phyloP scores from a whole-genome alignment of 2,113 vertebrate species.

The Platycercus adscitus region DNA sequence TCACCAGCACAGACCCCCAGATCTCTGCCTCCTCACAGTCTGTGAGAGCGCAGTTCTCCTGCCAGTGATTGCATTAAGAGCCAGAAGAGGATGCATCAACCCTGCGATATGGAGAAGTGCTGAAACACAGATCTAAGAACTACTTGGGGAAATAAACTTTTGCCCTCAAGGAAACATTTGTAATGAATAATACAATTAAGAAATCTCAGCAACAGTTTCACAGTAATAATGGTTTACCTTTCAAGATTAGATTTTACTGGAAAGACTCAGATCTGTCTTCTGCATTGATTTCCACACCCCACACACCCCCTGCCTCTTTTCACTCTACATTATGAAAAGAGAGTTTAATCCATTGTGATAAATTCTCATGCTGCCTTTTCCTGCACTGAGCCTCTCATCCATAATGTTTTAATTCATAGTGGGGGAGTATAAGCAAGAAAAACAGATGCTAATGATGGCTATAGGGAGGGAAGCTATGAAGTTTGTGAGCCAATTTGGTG shows the following conservation, averaged over 20 bases:
- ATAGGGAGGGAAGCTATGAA: neutral
- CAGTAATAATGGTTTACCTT: neutral
- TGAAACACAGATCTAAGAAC: neutral
- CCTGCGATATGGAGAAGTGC: accelerated
- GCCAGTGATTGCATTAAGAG: neutral
- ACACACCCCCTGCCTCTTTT: accelerated
- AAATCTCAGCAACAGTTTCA: neutral
- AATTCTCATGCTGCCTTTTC: neutral
- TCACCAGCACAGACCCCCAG: accelerated
- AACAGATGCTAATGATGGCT: neutral
- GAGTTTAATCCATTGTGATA: neutral
- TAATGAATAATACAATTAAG: neutral
- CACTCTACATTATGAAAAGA: neutral
- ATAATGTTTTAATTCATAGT: neutral
- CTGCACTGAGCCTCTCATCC: neutral
- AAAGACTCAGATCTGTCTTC: neutral
- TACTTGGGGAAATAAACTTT: neutral
- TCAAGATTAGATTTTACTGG: neutral
- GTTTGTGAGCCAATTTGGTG: neutral
- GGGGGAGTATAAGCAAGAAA: neutral
- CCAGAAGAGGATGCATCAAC: neutral
- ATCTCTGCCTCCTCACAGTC: accelerated
- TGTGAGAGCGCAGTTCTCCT: accelerated
- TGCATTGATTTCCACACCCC: neutral
- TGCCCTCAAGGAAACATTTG: neutral